Evolutionary conservation across 2,113 vertebrate genomes (phyloP), one percentile per base, ranked within the genome.

Genomic region (Myodes glareolus): DNA sequence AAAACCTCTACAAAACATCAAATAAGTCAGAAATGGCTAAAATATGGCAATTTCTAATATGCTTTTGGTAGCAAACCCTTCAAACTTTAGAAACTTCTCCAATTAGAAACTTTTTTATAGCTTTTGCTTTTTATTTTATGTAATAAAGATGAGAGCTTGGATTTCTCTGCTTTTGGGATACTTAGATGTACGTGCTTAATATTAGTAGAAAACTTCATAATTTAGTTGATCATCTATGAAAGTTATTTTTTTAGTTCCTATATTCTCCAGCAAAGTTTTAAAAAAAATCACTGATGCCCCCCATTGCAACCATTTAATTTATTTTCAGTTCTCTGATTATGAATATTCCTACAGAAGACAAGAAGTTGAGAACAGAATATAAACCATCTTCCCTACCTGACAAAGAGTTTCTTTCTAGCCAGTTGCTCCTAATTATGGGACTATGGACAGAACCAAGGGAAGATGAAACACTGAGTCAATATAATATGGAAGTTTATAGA

Each of bases 41-140:
- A 67, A 88, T 84, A 93, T 47, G 19, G 7, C 27, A 92, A 90
- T 67, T 73, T 45, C 27, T 45, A 67, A 75, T 76, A n/a, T 73
- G 27, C 68, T 88, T 72, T 85, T 76, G 13, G 3, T 25, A 10
- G 16, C 11, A 55, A n/a, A 0, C 1, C 12, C 0, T 87, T 96
- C 39, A 96, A 33, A 94, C 0, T 19, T n/a, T 17, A 4, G 1
- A 88, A 88, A 95, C 63, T 63, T 97, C 94, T 33, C 6, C 91
- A 72, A 89, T 94, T 97, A 89, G n/a, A 78, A 42, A 89, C 21
- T 97, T 96, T 96, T 93, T 92, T 55, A 67, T 25, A 45, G 36
- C 0, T n/a, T 19, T 84, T 96, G 25, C 0, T 93, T 52, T 97
- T 87, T 89, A 93, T 97, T 84, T 47, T 17, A 63, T 9, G 50